Percentiles rank a stretch among this genome's conserved stretches.
These are phyloP conservation scores for Corythaixoides concolor DNA, from an alignment of 2,113 vertebrate genomes.

Conservation along the genomic window DNA sequence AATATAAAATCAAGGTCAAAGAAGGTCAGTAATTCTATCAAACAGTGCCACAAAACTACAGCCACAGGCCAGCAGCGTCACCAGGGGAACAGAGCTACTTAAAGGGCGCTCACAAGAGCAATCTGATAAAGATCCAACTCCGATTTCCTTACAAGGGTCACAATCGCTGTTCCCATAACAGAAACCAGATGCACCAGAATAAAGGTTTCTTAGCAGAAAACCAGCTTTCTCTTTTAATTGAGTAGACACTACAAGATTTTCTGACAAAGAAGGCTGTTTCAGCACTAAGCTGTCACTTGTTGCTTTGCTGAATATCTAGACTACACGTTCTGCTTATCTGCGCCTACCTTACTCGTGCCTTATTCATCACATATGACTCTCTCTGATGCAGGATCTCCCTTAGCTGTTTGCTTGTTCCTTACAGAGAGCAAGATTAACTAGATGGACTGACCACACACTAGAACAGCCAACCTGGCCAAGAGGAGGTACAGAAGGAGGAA, in stretches of 20 bases:
- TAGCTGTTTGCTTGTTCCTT: neutral
- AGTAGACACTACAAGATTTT: neutral
- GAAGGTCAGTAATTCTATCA: slow-evolving; percentile 2
- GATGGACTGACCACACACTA: neutral
- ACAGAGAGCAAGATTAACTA: neutral
- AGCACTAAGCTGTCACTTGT: neutral
- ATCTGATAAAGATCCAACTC: slow-evolving; percentile 49
- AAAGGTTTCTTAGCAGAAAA: neutral
- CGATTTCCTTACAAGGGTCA: neutral
- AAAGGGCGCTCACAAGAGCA: neutral
- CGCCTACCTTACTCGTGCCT: neutral
- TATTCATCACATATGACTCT: neutral
- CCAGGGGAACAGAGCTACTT: neutral
- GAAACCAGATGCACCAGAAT: slow-evolving; percentile 7
- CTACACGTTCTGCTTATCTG: neutral
- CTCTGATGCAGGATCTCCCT: neutral
- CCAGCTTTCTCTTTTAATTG: neutral
- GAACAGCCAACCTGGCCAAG: neutral
- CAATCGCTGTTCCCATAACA: neutral
- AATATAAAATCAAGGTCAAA: slow-evolving; percentile 56
- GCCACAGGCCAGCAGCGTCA: slow-evolving; percentile 18
- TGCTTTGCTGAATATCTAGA: neutral
- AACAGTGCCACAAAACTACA: slow-evolving; percentile 24
- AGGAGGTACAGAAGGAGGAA: slow-evolving; percentile 38
- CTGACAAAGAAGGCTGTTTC: neutral